Evolutionary conservation across 2,888 invertebrate genomes (phyloP), one percentile per base, ranked within the genome.

Genomic region (Neria commutata): DNA sequence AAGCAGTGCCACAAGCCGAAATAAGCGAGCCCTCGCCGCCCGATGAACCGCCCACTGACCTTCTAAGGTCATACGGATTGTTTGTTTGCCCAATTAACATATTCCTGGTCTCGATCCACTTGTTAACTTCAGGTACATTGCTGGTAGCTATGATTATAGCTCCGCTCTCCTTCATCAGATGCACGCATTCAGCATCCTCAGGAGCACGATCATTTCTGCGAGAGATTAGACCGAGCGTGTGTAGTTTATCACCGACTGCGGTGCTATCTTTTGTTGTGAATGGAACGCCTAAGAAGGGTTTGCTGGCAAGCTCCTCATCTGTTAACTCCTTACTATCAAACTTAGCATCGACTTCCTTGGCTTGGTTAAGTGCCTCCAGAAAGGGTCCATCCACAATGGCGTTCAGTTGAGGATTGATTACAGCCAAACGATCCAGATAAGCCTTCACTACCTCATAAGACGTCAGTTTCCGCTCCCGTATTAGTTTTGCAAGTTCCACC

Each of bases 61-160:
- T 86, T 0, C 91, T 89, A 0, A 88, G 85, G 81, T 97, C 89
- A 79, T 97, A 96, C 0, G 98, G 95, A 84, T 98, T 98, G 72
- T 87, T 88, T 0, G 97, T 94, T 74, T 91, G 86, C 0, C 98
- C 98, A 77, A 91, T 92, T 52, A 98, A 78, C 73, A 89, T 89
- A 83, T 98, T 98, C 59, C 91, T 87, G 0, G 93, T 89, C 82
- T 98, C 98, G 62, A 61, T 83, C 93, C 98, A 98, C 82, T 95
- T 87, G 82, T 96, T 97, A 33, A 96, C 84, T 82, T 97, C 96
- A 0, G 97, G 95, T 33, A 95, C 88, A 79, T 97, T 98, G n/a
- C 95, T 94, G 47, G 91, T 89, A 2, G 91, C 95, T 24, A 97
- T 81, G 0, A 94, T 87, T 60, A 98, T 92, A 4, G 88, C 96